Evolutionary conservation across 2,797 vertebrate genomes (phyloP).

Genomic region (Malacoctenus gilli): DNA sequence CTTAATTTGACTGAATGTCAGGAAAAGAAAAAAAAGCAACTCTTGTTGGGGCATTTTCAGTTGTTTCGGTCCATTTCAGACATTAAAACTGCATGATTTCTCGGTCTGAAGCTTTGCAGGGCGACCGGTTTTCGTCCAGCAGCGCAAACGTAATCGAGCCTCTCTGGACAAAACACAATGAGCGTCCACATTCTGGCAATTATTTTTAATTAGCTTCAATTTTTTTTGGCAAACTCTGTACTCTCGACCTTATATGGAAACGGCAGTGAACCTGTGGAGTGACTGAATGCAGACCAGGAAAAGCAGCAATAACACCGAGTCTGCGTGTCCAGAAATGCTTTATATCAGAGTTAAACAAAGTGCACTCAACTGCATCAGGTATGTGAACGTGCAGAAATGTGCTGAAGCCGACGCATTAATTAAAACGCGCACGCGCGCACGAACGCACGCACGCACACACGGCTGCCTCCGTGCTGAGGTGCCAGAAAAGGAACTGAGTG

Average conservation of each 20-base stretch:
- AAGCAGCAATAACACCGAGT: background rate
- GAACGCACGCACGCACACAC: constrained; percentile 32
- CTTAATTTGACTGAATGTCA: too few relatives aligned
- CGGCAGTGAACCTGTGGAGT: constrained; percentile 13
- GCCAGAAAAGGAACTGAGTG: constrained; percentile 47
- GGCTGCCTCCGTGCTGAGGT: constrained; percentile 18
- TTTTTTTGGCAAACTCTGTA: constrained; percentile 1
- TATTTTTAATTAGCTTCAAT: background rate
- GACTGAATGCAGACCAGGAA: background rate
- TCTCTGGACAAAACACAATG: too few relatives aligned
- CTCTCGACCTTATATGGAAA: background rate
- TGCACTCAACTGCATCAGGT: constrained; percentile 4
- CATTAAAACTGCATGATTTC: too few relatives aligned
- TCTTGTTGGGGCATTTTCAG: too few relatives aligned
- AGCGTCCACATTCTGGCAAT: background rate
- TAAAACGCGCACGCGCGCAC: constrained; percentile 27
- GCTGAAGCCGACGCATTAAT: constrained; percentile 12
- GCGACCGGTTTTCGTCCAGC: too few relatives aligned
- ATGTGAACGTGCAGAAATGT: constrained; percentile 1
- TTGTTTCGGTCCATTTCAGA: too few relatives aligned
- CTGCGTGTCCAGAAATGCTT: background rate
- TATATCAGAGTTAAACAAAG: background rate
- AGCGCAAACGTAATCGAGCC: too few relatives aligned
- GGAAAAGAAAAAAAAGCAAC: too few relatives aligned
- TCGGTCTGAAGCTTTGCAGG: too few relatives aligned